Percentiles rank a stretch among this genome's conserved stretches.
phyloP scores from a whole-genome alignment of 2,888 invertebrate genomes.

The Hermaeophaga mercurialis region DNA sequence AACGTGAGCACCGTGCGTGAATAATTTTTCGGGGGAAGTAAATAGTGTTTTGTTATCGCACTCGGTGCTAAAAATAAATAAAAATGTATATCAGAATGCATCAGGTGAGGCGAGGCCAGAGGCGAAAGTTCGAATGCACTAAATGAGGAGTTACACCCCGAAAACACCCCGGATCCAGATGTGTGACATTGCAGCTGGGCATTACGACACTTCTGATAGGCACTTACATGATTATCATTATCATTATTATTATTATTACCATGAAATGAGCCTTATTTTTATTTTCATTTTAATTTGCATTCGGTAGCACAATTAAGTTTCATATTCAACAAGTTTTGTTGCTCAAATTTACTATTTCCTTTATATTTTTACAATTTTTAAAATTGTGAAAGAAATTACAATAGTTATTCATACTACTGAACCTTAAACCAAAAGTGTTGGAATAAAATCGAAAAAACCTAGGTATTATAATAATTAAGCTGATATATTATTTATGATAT shows the following conservation, averaged over 20 bases:
- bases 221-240: constrained; percentile 1
- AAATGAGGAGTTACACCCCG: constrained; percentile 42
- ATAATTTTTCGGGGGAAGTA: constrained; percentile 30
- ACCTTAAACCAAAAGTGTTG: too few species aligned
- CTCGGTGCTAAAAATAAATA: constrained; percentile 38
- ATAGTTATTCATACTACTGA: too few species aligned
- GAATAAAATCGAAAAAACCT: too few species aligned
- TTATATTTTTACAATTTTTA: too few species aligned
- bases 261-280: constrained; percentile 6
- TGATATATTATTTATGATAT: too few species aligned
- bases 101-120: constrained; percentile 38
- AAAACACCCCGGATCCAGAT: constrained; percentile 47
- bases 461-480: too few species aligned
- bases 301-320: too few species aligned
- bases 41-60: constrained; percentile 33
- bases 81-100: constrained; percentile 26
- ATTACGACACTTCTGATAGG: constrained; percentile 1
- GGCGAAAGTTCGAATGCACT: constrained; percentile 19
- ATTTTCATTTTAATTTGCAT: constrained; percentile 9
- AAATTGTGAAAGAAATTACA: too few species aligned
- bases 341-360: too few species aligned
- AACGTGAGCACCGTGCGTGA: constrained; percentile 14
- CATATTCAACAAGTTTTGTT: too few species aligned
- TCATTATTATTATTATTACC: constrained; percentile 4
- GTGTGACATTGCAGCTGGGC: constrained; percentile 41